A percentile compares a stretch with the other conserved stretches of the same genome.
Conservation (phyloP, 2,888 invertebrate species). For the Barypeithes pellucidus region DNA sequence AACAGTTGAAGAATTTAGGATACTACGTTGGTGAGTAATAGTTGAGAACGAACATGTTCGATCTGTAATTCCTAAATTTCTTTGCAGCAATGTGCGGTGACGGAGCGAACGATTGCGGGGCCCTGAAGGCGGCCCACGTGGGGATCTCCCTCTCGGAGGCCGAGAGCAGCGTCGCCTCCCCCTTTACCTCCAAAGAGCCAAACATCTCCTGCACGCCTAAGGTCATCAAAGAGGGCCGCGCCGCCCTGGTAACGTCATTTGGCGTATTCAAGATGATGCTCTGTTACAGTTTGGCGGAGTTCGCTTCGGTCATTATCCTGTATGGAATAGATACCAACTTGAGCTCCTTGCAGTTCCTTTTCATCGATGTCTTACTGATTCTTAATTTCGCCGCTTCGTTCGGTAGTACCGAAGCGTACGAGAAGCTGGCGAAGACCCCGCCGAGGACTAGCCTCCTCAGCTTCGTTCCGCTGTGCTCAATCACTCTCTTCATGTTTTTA, state of each 20-base stretch:
- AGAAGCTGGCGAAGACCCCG: conserved; percentile 70
- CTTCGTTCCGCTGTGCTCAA: conserved; percentile 73
- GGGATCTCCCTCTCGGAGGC: conserved; percentile 94
- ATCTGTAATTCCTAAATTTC: conserved; percentile 26
- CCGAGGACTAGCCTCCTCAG: conserved; percentile 74
- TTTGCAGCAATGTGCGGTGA: conserved; percentile 94
- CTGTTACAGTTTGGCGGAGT: conserved; percentile 93
- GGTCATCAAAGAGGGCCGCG: conserved; percentile 90
- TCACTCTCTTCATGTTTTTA: conserved; percentile 72
- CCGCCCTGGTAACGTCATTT: conserved; percentile 96
- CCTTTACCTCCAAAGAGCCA: conserved; percentile 90
- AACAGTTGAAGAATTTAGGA: conserved; percentile 88
- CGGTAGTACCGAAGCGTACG: conserved; percentile 75
- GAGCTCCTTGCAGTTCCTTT: conserved; percentile 78
- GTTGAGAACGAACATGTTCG: no score
- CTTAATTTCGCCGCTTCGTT: conserved; percentile 78
- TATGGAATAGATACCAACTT: conserved; percentile 80
- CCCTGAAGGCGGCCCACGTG: conserved; percentile 92
- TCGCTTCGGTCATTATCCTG: conserved; percentile 90
- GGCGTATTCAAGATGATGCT: conserved; percentile 99
- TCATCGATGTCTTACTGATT: conserved; percentile 78
- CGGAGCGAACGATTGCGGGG: conserved; percentile 98
- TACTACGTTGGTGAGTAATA: conserved; percentile 86
- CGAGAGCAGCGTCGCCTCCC: conserved; percentile 94
- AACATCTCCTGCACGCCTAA: conserved; percentile 90